Conservation (phyloP, 2,888 invertebrate species). For the Lepas anatifera region DNA sequence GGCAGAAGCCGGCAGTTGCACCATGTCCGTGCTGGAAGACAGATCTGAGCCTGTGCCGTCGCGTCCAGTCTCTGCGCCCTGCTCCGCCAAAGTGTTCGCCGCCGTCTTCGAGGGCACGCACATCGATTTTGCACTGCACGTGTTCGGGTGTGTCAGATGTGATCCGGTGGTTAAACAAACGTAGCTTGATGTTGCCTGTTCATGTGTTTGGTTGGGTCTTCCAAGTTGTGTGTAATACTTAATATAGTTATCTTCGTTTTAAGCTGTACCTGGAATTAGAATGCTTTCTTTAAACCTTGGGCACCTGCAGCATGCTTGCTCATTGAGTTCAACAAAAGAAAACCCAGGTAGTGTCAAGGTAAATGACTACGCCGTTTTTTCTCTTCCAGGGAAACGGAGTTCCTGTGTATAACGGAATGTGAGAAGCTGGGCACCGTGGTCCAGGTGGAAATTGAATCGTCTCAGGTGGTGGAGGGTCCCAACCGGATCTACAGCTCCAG, state of each 20-base stretch:
- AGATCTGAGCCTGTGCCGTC: not conserved
- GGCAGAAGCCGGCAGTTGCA: too few relatives aligned
- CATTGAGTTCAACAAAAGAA: too few relatives aligned
- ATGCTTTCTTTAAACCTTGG: too few relatives aligned
- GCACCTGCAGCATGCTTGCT: too few relatives aligned
- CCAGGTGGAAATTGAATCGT: not conserved
- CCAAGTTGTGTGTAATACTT: too few relatives aligned
- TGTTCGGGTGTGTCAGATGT: not conserved
- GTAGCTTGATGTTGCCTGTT: too few relatives aligned
- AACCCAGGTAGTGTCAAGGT: too few relatives aligned
- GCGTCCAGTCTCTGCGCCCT: not conserved
- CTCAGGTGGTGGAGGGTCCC: not conserved
- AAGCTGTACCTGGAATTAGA: too few relatives aligned
- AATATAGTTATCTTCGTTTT: too few relatives aligned
- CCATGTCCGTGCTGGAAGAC: not conserved
- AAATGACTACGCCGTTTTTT: too few relatives aligned
- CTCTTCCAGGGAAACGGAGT: not conserved
- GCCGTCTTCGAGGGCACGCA: not conserved
- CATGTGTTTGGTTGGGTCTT: too few relatives aligned
- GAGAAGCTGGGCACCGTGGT: not conserved
- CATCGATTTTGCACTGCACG: not conserved
- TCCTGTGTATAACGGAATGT: not conserved
- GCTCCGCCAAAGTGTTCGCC: not conserved
- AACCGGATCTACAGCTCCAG: not conserved
- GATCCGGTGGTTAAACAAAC: too few relatives aligned